Percentiles rank a stretch among this genome's conserved stretches.
These are phyloP conservation scores for Bryconaethiops microstoma DNA, from an alignment of 2,797 vertebrate genomes.

Conservation along the genomic window DNA sequence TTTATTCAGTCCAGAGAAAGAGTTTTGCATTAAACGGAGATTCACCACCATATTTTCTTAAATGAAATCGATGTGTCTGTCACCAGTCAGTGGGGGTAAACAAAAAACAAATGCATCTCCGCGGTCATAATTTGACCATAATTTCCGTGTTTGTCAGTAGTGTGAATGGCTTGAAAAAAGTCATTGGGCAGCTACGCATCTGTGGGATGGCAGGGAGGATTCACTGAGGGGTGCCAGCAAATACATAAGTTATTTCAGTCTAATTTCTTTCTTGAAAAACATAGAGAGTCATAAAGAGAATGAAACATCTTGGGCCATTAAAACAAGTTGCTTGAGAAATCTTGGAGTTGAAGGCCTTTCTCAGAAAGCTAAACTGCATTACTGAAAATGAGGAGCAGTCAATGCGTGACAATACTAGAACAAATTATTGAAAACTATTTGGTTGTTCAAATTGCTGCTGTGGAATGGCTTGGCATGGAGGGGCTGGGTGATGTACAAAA, in stretches of 20 bases:
- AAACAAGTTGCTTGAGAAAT: neutral
- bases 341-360: neutral
- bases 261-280: conserved; percentile 16
- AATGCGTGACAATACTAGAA: neutral
- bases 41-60: conserved; percentile 9
- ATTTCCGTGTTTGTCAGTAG: conserved; percentile 10
- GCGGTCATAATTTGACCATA: conserved; percentile 15
- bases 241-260: conserved; percentile 9
- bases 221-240: neutral
- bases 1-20: conserved; percentile 11
- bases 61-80: conserved; percentile 11
- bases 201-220: neutral
- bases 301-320: neutral
- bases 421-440: neutral
- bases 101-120: conserved; percentile 16
- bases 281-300: neutral
- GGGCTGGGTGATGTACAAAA: neutral
- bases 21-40: conserved; percentile 9
- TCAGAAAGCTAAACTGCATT: conserved; percentile 3
- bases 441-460: neutral
- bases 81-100: conserved; percentile 12
- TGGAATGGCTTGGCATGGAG: neutral
- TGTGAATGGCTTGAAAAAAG: neutral
- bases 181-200: neutral
- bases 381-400: neutral